phyloP scores from a whole-genome alignment of 2,797 vertebrate genomes.

The Ctenochaetus hawaiiensis region DNA sequence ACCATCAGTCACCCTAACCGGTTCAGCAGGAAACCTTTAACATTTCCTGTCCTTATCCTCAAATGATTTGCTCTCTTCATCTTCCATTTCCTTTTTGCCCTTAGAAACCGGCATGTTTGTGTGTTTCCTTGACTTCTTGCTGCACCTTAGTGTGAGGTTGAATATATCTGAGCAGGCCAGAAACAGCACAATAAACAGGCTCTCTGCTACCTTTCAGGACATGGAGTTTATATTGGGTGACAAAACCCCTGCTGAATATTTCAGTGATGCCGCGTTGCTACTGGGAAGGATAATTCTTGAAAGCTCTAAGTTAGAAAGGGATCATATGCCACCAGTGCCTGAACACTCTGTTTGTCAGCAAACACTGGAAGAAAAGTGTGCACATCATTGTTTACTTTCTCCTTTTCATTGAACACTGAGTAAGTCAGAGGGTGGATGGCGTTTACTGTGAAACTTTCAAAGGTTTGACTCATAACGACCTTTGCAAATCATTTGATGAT shows the following conservation, averaged over 20 bases:
- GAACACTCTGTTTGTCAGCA: slow-evolving; percentile 15
- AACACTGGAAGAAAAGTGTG: background rate
- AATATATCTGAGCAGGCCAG: background rate
- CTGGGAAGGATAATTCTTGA: slow-evolving; percentile 32
- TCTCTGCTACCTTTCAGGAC: slow-evolving; percentile 39
- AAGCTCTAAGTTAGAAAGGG: slow-evolving; percentile 23
- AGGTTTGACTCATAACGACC: background rate
- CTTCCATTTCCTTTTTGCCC: slow-evolving; percentile 12
- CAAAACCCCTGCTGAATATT: slow-evolving; percentile 50
- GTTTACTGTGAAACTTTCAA: background rate
- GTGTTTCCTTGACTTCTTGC: background rate
- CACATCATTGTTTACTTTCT: background rate
- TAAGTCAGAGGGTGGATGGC: background rate
- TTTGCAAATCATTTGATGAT: background rate
- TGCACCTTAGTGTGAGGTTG: slow-evolving; percentile 6
- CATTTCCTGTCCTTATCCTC: slow-evolving; percentile 17
- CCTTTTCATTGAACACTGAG: slow-evolving; percentile 2
- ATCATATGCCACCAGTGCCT: slow-evolving; percentile 9
- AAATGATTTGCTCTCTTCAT: slow-evolving; percentile 24
- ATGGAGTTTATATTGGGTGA: slow-evolving; percentile 54
- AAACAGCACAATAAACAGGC: slow-evolving; percentile 21
- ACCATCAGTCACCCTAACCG: background rate
- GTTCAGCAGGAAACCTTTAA: background rate
- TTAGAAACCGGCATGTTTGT: slow-evolving; percentile 22
- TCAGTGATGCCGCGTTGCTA: slow-evolving; percentile 24